Evolutionary conservation across 1,140 invertebrate genomes (phyloP), one percentile per base, ranked within the genome.

Genomic region (Penaeus japonicus): DNA sequence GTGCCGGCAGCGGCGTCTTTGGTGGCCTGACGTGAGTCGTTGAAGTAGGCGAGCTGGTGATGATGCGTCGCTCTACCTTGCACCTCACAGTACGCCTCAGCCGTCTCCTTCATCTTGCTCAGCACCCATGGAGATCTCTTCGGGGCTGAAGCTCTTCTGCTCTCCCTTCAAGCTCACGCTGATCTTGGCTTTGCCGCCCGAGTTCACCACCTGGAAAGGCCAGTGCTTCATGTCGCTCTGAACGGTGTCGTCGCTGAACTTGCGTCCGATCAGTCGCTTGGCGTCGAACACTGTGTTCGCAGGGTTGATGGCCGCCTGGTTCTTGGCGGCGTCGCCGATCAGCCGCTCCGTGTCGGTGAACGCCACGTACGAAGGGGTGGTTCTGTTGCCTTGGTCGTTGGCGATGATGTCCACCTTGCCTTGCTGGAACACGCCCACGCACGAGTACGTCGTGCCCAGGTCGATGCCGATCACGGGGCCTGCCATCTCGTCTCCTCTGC

Each of bases 261-360:
- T 92, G 35, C 94, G 91, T 12, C 94, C 94, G 87, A 94, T 94
- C 39, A 47, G 39, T 12, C 39, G 5, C 39, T 47, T 47, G 39
- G 39, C 39, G 39, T 47, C 39, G 39, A 47, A 47, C 2, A 47
- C 39, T 5, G 39, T 47, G 39, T 47, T 47, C 5, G 5, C 0
- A 5, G 39, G 39, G 39, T 47, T 47, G 5, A 47, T 2, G 39
- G 39, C 39, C 39, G 39, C 39, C 39, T 47, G 39, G 93, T 99
- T 99, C 93, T 99, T 99, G 91, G 98, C 98, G 89, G 98, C 97
- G 95, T 99, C 98, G 87, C 98, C 98, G 93, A 99, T 98, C 90
- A 99, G 95, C 93, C 98, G 96, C 93, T 99, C 98, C 7, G 96
- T 98, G 92, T 99, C 98, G 80, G 97, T 99, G 94, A 99, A 99